Evolutionary conservation across 2,888 invertebrate genomes (phyloP).

Genomic region (Drosophila melanosoma): DNA sequence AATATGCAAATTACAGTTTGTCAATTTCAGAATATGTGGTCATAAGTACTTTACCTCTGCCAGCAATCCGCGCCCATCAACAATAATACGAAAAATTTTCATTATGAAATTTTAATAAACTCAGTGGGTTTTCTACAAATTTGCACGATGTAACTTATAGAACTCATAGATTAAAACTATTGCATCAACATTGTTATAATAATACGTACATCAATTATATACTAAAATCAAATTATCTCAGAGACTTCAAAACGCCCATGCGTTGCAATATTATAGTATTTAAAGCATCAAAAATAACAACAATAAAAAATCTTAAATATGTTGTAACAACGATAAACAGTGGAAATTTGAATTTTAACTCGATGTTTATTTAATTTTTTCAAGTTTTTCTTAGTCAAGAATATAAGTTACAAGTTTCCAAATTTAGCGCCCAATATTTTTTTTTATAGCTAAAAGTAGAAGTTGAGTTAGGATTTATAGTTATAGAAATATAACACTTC

Average conservation of each 20-base stretch:
- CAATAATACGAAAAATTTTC: neutral
- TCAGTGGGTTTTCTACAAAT: neutral
- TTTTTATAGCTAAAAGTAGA: neutral
- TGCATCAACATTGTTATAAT: neutral
- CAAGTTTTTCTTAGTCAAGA: neutral
- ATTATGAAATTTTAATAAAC: neutral
- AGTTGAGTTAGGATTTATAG: neutral
- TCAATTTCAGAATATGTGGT: slow-evolving; percentile 16
- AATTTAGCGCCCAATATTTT: neutral
- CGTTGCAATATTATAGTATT: neutral
- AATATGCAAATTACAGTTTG: slow-evolving; percentile 22
- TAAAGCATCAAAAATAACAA: neutral
- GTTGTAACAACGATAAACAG: neutral
- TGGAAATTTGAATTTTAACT: neutral
- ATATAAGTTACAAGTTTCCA: neutral
- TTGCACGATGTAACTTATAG: neutral
- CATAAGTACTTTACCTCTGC: neutral
- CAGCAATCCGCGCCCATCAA: neutral
- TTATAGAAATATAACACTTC: neutral
- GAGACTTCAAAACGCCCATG: neutral
- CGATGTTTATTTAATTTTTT: neutral
- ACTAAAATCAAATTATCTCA: neutral
- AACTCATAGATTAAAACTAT: neutral
- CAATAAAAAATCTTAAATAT: neutral
- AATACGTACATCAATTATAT: neutral